phyloP scores from a whole-genome alignment of 2,113 vertebrate species.

The Gymnocephalus cernua region DNA sequence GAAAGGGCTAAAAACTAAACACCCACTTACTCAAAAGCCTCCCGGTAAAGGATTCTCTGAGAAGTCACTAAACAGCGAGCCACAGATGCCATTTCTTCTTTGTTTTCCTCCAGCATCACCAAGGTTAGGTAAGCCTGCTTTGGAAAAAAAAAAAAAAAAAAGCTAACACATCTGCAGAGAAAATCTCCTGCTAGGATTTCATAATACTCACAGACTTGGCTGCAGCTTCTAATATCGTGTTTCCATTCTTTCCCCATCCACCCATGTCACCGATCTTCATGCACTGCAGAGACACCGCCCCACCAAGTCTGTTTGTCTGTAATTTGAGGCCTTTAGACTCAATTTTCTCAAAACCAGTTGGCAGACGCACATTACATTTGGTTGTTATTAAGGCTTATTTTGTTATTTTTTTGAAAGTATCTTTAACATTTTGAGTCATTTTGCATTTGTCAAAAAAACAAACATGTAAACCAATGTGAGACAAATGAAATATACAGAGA shows the following conservation, averaged over 20 bases:
- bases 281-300: background rate
- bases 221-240: background rate
- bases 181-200: background rate
- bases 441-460: background rate
- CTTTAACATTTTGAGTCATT: background rate
- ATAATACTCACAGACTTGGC: background rate
- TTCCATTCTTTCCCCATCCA: background rate
- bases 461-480: background rate
- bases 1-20: conserved; percentile 48
- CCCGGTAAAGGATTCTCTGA: conserved; percentile 30
- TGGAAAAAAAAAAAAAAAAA: background rate
- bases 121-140: conserved; percentile 31
- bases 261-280: background rate
- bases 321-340: background rate
- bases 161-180: conserved; percentile 1
- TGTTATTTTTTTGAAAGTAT: background rate
- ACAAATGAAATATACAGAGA: background rate
- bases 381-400: no score
- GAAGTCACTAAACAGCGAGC: conserved; percentile 26
- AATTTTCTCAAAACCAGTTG: background rate
- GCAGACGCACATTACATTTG: background rate
- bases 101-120: background rate
- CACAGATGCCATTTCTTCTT: conserved; percentile 28
- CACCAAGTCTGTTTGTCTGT: background rate
- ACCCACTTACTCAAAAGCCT: conserved; percentile 19